Evolutionary conservation across 2,113 vertebrate genomes (phyloP).

Genomic region (Syrrhaptes paradoxus): DNA sequence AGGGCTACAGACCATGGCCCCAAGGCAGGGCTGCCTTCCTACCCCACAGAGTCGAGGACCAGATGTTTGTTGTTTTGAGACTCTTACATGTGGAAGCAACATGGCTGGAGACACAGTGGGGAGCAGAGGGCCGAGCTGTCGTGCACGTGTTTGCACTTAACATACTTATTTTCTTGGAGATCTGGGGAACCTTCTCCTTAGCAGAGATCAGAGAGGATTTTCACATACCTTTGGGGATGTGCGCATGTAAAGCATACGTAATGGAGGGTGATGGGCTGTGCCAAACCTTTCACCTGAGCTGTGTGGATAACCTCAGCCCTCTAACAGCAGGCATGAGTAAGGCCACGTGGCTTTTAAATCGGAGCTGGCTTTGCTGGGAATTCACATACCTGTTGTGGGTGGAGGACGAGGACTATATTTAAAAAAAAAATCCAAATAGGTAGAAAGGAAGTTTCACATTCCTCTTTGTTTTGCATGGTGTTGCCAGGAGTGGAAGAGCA

Average conservation of each 20-base stretch:
- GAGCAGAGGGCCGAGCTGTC: not conserved
- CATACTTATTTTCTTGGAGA: not conserved
- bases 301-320: not conserved
- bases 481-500: not conserved
- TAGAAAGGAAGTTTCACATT: not conserved
- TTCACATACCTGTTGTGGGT: not conserved
- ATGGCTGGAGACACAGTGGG: not conserved
- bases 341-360: fast-evolving
- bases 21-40: not conserved
- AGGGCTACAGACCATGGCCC: not conserved
- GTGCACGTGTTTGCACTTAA: not conserved
- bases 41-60: not conserved
- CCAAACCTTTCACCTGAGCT: not conserved
- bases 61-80: not conserved
- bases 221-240: fast-evolving
- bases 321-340: not conserved
- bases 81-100: not conserved
- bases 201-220: not conserved
- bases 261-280: not conserved
- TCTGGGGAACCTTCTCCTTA: not conserved
- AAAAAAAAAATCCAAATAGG: not conserved
- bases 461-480: not conserved
- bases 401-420: not conserved
- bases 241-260: fast-evolving
- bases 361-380: not conserved